Base-by-base conservation (phyloP, 1,140 invertebrate species). In the Calycopis cecrops region DNA sequence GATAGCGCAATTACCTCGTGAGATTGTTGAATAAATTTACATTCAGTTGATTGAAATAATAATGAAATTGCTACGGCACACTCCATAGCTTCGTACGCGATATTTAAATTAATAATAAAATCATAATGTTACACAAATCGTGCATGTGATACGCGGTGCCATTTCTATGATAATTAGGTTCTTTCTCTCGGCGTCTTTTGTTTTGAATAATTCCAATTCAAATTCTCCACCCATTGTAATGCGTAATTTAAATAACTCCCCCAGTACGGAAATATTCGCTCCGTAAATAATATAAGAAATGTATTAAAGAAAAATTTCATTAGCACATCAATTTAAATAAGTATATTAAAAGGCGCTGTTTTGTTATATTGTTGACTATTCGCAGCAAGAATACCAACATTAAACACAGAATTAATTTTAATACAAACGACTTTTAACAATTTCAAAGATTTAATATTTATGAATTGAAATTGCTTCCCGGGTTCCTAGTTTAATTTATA, bases 1-100 rank as follows among this genome's bases (percentile, higher is more conserved):
- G 49, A 64, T 67, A 79, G 73, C 76, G 77, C 82, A 85, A 85
- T 85, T 85, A 85, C 80, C 80, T 74, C 76, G 76, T 83, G 79
- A 85, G 82, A 85, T 82, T 84, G 80, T 86, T 83, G 83, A 86
- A 86, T 86, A 86, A 83, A 86, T 86, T 84, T 84, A 84, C 83
- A 84, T 86, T 84, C 73, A 81, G 76, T 81, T 84, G 83, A 86
- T 86, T 86, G 83, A 86, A 84, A 86, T 86, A 86, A 86, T 86
- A 86, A 86, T 84, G 83, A 86, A 84, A 84, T 86, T 84, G 80
- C 77, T 81, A 76, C 71, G 71, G 79, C 74, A 79, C 70, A 80
- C 79, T 80, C 76, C 69, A 73, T 68, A 74, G 73, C 72, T 70
- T 72, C 73, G 73, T 76, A 74, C 73, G 72, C 71, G 74, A 81